phyloP scores from a whole-genome alignment of 1,140 invertebrate species.

The Pemphigus obesinymphae region DNA sequence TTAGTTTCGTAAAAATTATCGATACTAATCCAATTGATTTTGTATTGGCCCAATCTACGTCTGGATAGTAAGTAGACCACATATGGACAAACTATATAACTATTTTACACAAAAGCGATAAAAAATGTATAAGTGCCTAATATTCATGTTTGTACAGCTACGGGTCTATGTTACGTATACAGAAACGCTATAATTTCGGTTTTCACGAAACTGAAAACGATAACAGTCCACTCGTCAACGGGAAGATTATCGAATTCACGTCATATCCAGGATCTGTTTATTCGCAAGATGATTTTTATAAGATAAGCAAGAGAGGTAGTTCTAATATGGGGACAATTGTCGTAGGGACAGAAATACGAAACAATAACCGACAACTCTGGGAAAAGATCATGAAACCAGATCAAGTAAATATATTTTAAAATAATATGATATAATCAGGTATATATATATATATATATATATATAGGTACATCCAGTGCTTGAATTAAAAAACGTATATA shows the following conservation, averaged over 20 bases:
- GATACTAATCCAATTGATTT: slow-evolving; percentile 55
- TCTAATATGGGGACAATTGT: slow-evolving; percentile 18
- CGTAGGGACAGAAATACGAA: slow-evolving; percentile 13
- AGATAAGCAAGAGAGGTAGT: slow-evolving; percentile 54
- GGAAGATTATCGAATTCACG: slow-evolving; percentile 64
- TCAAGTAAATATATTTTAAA: slow-evolving; percentile 54
- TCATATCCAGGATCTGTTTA: slow-evolving; percentile 82
- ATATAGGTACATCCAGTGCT: no score
- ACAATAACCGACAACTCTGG: slow-evolving; percentile 6
- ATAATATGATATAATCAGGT: no score
- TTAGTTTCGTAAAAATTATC: slow-evolving; percentile 59
- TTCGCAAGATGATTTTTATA: slow-evolving; percentile 85
- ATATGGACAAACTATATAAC: no score
- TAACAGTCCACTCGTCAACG: slow-evolving; percentile 57
- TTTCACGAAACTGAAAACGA: slow-evolving; percentile 59
- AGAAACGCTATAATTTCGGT: slow-evolving; percentile 83
- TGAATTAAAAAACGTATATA: no score
- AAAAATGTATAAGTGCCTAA: no score
- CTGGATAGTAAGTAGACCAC: slow-evolving; percentile 56
- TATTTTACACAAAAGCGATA: no score
- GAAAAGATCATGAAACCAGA: slow-evolving; percentile 48
- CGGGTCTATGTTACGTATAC: slow-evolving; percentile 77
- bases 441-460: no score
- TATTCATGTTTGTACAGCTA: slow-evolving; percentile 56
- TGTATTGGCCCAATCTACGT: slow-evolving; percentile 65